Percentiles rank a stretch among this genome's conserved stretches.
These are phyloP conservation scores for Intellagama lesueurii DNA, from an alignment of 2,797 vertebrate genomes.

Conservation along the genomic window DNA sequence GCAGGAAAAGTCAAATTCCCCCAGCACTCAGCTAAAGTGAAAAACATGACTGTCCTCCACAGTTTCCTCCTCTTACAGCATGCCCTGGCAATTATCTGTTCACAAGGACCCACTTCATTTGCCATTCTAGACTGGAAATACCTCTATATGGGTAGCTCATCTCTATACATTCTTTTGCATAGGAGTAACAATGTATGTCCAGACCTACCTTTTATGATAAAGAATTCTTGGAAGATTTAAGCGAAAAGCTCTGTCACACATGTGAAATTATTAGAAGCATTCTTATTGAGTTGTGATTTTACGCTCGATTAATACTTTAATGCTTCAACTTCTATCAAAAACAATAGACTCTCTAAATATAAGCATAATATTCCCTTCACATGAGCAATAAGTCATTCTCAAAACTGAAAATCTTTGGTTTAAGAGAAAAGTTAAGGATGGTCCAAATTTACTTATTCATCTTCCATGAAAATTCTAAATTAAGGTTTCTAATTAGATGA, in stretches of 20 bases:
- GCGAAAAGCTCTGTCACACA: neutral
- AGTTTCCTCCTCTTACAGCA: conserved; percentile 19
- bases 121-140: neutral
- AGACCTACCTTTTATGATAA: neutral
- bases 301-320: neutral
- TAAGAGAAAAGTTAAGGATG: neutral
- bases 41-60: neutral
- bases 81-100: neutral
- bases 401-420: neutral
- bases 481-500: neutral
- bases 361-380: neutral
- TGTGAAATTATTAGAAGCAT: neutral
- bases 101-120: neutral
- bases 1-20: neutral
- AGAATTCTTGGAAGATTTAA: neutral
- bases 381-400: neutral
- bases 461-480: neutral
- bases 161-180: neutral
- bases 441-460: neutral
- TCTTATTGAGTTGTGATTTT: neutral
- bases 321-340: neutral
- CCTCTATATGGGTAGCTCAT: neutral
- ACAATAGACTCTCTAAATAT: neutral
- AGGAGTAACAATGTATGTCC: neutral
- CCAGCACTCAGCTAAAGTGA: neutral